Percentiles rank a stretch among this genome's conserved stretches.
phyloP scores from a whole-genome alignment of 2,888 invertebrate species.

The Polia nebulosa region DNA sequence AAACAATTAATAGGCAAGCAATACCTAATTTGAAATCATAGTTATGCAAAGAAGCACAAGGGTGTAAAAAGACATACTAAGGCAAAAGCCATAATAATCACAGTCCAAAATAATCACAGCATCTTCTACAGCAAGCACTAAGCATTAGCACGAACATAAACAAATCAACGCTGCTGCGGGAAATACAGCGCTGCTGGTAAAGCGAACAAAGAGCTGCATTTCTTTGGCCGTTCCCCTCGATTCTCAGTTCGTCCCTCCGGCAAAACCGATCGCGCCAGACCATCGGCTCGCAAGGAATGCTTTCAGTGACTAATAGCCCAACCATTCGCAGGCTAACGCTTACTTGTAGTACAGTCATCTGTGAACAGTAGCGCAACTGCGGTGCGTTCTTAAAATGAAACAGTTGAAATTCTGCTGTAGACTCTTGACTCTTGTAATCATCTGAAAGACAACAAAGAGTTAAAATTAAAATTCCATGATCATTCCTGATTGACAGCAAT shows the following conservation, averaged over 20 bases:
- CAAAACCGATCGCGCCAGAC: slow-evolving; percentile 66
- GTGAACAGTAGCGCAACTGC: slow-evolving; percentile 47
- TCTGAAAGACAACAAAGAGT: neutral
- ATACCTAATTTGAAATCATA: neutral
- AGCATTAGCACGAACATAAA: slow-evolving; percentile 28
- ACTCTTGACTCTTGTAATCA: no score
- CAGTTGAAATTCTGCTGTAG: neutral
- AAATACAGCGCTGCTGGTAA: slow-evolving; percentile 56
- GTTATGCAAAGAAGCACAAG: no score
- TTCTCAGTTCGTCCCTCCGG: slow-evolving; percentile 63
- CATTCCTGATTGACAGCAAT: neutral
- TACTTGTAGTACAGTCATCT: slow-evolving; percentile 63
- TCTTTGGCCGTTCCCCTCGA: slow-evolving; percentile 63
- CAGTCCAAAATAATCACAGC: slow-evolving; percentile 23
- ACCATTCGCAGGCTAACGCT: slow-evolving; percentile 77
- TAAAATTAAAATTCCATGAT: neutral
- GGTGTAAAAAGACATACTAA: neutral
- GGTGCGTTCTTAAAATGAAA: slow-evolving; percentile 29
- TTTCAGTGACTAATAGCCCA: slow-evolving; percentile 87
- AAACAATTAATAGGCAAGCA: neutral
- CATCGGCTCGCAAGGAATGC: slow-evolving; percentile 85
- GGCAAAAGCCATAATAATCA: no score
- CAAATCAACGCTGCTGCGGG: slow-evolving; percentile 43
- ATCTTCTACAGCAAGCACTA: slow-evolving; percentile 14
- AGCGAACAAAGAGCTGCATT: slow-evolving; percentile 60